These are phyloP conservation scores for Helobdella robusta DNA, from an alignment of 2,888 invertebrate genomes.

Conservation along the genomic window DNA sequence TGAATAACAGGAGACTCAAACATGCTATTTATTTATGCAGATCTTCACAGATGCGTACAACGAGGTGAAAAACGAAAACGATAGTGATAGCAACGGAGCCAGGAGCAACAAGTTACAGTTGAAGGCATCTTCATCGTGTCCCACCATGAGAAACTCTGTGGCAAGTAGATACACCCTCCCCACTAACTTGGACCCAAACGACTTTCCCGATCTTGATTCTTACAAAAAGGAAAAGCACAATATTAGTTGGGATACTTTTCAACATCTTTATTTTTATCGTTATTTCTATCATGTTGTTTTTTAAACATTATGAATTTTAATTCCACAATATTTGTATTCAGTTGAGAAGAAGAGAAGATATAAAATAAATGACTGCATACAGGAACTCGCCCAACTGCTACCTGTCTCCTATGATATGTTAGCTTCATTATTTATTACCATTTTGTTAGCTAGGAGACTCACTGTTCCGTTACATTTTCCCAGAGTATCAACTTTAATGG, in stretches of 20 bases:
- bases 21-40: background rate
- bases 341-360: slow-evolving; percentile 23
- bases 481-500: too few relatives aligned
- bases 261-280: too few relatives aligned
- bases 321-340: slow-evolving; percentile 8
- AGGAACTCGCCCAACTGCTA: slow-evolving; percentile 21
- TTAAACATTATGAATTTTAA: too few relatives aligned
- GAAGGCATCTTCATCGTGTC: slow-evolving; percentile 20
- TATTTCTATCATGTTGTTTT: too few relatives aligned
- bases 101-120: background rate
- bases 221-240: slow-evolving; percentile 26
- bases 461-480: too few relatives aligned
- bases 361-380: slow-evolving; percentile 25
- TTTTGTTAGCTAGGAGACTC: too few relatives aligned
- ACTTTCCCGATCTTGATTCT: slow-evolving; percentile 20
- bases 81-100: too few relatives aligned
- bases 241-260: too few relatives aligned
- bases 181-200: slow-evolving; percentile 21
- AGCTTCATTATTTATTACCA: too few relatives aligned
- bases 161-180: slow-evolving; percentile 13
- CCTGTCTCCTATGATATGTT: slow-evolving; percentile 19
- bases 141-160: background rate
- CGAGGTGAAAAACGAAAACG: background rate
- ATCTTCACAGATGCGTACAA: background rate
- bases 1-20: too few relatives aligned